These are phyloP conservation scores for Amiota minor DNA, from an alignment of 2,888 invertebrate species.

Conservation along the genomic window DNA sequence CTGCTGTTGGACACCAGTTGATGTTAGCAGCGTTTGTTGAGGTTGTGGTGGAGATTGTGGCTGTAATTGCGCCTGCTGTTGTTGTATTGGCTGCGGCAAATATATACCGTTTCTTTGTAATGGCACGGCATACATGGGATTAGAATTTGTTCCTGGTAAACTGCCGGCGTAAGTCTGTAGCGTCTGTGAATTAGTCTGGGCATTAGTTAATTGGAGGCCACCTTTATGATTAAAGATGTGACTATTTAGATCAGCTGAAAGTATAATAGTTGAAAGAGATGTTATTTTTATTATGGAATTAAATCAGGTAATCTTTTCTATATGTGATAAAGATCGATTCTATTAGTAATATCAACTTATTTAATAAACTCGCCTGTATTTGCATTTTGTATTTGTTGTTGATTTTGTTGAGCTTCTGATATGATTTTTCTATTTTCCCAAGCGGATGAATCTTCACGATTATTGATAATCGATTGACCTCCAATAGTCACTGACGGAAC, in stretches of 20 bases:
- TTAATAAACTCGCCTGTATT: constrained; percentile 52
- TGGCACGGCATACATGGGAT: constrained; percentile 57
- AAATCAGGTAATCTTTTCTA: neutral
- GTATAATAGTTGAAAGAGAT: neutral
- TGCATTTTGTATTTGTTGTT: constrained; percentile 44
- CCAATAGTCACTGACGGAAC: constrained; percentile 48
- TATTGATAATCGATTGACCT: constrained; percentile 58
- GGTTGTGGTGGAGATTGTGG: constrained; percentile 33
- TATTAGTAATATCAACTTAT: too few relatives aligned
- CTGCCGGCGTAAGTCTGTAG: constrained; percentile 45
- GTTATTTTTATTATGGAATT: neutral
- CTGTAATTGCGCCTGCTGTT: constrained; percentile 42
- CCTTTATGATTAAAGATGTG: constrained; percentile 84
- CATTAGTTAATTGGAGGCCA: constrained; percentile 75
- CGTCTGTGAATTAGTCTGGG: constrained; percentile 40
- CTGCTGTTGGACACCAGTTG: constrained; percentile 26
- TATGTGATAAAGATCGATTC: too few relatives aligned
- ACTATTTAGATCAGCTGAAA: constrained; percentile 75
- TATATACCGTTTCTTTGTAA: constrained; percentile 66
- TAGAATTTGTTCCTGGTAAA: constrained; percentile 37
- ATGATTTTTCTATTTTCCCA: constrained; percentile 70
- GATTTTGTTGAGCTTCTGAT: constrained; percentile 53
- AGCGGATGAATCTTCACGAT: constrained; percentile 71
- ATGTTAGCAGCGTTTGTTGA: constrained; percentile 19
- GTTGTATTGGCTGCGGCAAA: constrained; percentile 52